Evolutionary conservation across 2,888 invertebrate species (phyloP), one percentile per base, ranked within the genome.

Genomic region (Ashinkailepas kermadecensis): DNA sequence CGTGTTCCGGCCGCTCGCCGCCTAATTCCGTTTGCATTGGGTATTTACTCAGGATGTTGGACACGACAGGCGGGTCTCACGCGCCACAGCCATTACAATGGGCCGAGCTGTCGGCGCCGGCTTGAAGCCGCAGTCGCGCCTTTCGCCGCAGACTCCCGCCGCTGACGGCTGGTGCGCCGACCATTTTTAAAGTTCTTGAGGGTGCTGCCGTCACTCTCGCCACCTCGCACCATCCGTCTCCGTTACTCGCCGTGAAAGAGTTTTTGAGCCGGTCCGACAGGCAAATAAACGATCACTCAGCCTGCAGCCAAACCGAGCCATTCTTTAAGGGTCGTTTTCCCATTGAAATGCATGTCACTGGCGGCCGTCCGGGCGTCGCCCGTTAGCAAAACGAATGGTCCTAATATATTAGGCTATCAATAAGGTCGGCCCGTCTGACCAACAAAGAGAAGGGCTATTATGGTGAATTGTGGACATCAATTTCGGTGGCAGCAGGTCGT

Each of bases 401-500:
- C 39, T 70, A 70, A 70, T 70, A 39, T 70, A 70, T 70, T 70
- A 70, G 70, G 70, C 70, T 70, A 70, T 70, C 70, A 70, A 70
- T 70, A 70, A 70, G 70, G 70, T 59, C 39, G 39, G 15, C 21
- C 67, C 70, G 70, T 21, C 70, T 15, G 39, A 25, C 10, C 70
- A 70, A 70, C 74, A 74, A 74, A 74, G 74, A 25, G 74, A 18
- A 10, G 11, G 74, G 74, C 70, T 15, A 74, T 74, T 74, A 74
- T 54, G 54, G 74, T 74, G 74, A 74, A 74, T 74, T 74, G 74
- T 54, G 13, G 74, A 74, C 74, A 74, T 74, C 74, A 54, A 74
- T 54, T 74, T 74, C 54, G 9, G 18, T 39, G 74, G n/a, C 23
- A 23, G n/a, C 23, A 13, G 65, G 18, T 65, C 65, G 65, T 65